These are phyloP conservation scores for Tetragnatha montana DNA, from an alignment of 2,888 invertebrate genomes.

Conservation along the genomic window DNA sequence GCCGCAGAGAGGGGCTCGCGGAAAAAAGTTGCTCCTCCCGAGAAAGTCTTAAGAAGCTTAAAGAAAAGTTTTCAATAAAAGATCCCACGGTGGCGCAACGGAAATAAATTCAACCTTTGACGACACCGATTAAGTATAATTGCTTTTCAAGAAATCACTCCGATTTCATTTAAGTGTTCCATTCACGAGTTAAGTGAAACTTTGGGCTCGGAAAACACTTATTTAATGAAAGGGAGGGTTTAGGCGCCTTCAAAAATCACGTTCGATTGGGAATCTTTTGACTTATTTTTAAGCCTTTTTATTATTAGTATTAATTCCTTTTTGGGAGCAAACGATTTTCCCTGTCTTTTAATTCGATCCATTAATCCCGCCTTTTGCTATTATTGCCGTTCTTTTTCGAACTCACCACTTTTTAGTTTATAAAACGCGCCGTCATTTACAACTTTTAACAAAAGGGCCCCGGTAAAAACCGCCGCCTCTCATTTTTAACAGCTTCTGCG, in stretches of 20 bases:
- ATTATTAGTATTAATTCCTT: constrained; percentile 26
- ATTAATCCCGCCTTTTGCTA: constrained; percentile 50
- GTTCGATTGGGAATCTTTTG: constrained; percentile 51
- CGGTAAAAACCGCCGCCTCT: constrained; percentile 48
- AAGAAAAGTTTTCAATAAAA: constrained; percentile 68
- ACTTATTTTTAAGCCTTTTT: constrained; percentile 13
- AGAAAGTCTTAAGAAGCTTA: constrained; percentile 63
- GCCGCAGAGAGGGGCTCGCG: not conserved
- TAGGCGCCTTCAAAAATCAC: constrained; percentile 61
- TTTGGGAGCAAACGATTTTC: constrained; percentile 46
- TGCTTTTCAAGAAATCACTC: constrained; percentile 67
- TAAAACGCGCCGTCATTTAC: constrained; percentile 67
- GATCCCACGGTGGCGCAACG: constrained; percentile 47
- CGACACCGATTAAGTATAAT: constrained; percentile 69
- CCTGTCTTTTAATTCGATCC: constrained; percentile 63
- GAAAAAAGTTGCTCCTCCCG: constrained; percentile 10
- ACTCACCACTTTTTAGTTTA: constrained; percentile 68
- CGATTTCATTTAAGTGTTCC: constrained; percentile 68
- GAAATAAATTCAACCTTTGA: constrained; percentile 70
- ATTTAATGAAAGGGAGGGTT: constrained; percentile 58
- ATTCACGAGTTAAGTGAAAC: constrained; percentile 65
- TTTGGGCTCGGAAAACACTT: constrained; percentile 52
- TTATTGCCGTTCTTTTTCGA: constrained; percentile 19
- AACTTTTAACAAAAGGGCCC: constrained; percentile 65
- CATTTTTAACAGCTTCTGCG: constrained; percentile 66